Percentiles rank a stretch among this genome's conserved stretches.
Conservation (phyloP, 2,113 vertebrate genomes). For the Syngnathus typhle region DNA sequence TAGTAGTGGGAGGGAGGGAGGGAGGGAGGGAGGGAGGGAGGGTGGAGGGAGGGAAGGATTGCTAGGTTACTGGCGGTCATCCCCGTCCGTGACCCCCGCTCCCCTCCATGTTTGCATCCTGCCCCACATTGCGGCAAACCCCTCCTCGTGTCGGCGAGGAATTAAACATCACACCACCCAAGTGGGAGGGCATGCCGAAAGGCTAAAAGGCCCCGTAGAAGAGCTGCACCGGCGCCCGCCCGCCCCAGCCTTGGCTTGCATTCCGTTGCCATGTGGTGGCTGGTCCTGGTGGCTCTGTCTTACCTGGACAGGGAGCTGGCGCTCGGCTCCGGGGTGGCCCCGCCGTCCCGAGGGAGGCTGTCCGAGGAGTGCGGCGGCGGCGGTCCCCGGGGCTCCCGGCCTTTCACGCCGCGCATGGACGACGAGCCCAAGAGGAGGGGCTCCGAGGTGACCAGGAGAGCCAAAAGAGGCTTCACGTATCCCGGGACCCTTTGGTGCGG, state of each 20-base stretch:
- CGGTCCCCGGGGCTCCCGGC: constrained; percentile 10
- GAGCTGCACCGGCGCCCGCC: constrained; percentile 57
- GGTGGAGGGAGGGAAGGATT: not conserved
- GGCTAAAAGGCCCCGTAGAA: constrained; percentile 18
- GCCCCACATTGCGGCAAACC: constrained; percentile 29
- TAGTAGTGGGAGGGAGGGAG: not conserved
- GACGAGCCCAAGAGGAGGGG: not conserved
- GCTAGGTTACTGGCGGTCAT: constrained; percentile 4
- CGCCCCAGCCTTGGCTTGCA: constrained; percentile 13
- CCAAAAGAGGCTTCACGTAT: constrained; percentile 78
- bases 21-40: not conserved
- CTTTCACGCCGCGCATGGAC: constrained; percentile 38
- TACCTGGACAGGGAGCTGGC: constrained; percentile 67
- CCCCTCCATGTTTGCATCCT: not conserved
- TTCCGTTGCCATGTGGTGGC: constrained; percentile 67
- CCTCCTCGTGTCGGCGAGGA: constrained; percentile 64
- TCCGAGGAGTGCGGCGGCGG: constrained; percentile 51
- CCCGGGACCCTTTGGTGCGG: constrained; percentile 80
- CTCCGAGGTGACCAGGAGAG: constrained; percentile 38
- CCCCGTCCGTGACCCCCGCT: not conserved
- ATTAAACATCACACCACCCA: constrained; percentile 62
- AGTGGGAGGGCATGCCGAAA: constrained; percentile 30
- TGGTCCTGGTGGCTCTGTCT: constrained; percentile 70
- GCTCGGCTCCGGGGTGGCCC: constrained; percentile 54
- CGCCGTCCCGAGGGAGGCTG: constrained; percentile 45